phyloP scores from a whole-genome alignment of 2,113 vertebrate genomes.

The Oreocharis arfaki region DNA sequence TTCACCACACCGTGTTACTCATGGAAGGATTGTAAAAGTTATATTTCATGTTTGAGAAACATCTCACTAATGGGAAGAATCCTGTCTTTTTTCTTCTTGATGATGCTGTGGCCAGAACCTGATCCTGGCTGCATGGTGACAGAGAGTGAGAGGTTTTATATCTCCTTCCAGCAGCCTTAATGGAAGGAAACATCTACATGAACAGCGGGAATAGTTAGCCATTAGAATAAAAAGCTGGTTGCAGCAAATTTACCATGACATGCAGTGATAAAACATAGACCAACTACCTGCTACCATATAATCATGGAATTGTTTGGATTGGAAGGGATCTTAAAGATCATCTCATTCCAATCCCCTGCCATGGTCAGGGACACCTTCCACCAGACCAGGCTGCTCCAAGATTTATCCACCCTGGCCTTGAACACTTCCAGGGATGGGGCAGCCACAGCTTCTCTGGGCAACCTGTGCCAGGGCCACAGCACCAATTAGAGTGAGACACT shows the following conservation, averaged over 20 bases:
- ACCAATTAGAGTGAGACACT: neutral
- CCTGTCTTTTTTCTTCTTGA: neutral
- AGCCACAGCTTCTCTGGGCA: neutral
- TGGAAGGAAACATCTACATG: neutral
- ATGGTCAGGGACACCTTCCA: neutral
- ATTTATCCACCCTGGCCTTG: neutral
- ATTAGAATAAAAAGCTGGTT: neutral
- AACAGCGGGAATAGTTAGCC: neutral
- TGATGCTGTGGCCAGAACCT: neutral
- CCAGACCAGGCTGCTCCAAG: neutral
- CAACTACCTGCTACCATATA: fast-evolving
- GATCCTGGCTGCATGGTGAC: neutral
- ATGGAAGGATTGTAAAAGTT: neutral
- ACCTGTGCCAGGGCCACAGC: neutral
- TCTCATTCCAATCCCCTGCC: neutral
- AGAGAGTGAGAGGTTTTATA: neutral
- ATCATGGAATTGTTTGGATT: neutral
- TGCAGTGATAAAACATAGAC: neutral
- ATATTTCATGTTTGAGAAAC: neutral
- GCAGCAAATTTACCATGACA: neutral
- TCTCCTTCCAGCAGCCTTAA: neutral
- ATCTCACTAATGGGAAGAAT: neutral
- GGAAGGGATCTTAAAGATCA: neutral
- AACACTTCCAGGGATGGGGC: neutral
- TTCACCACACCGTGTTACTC: neutral